Percentiles rank a stretch among this genome's conserved stretches.
Evolutionary conservation across 2,888 invertebrate species (phyloP).

Genomic region (Dorcus hopei): DNA sequence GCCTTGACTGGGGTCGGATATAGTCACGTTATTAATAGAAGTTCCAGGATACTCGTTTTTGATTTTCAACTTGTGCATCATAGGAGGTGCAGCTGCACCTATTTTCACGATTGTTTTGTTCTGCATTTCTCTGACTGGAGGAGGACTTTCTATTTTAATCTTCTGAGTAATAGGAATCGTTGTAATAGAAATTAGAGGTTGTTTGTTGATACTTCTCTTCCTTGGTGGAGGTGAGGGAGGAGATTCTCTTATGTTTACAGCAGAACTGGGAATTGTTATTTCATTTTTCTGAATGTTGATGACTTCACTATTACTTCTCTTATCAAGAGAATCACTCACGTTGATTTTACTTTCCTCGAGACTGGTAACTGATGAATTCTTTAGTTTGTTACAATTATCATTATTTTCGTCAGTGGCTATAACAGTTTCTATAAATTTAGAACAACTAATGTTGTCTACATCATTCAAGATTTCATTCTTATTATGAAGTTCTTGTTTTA

Average conservation of each 20-base stretch:
- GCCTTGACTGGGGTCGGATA: slow-evolving; percentile 44
- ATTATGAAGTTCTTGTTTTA: no score
- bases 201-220: slow-evolving; percentile 45
- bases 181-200: slow-evolving; percentile 25
- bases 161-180: neutral
- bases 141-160: slow-evolving; percentile 2
- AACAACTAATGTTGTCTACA: no score
- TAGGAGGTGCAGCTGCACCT: slow-evolving; percentile 43
- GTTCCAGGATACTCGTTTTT: slow-evolving; percentile 49
- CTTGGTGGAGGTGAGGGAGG: slow-evolving; percentile 47
- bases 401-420: neutral
- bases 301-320: neutral
- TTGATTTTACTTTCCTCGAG: neutral
- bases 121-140: slow-evolving; percentile 2
- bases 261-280: no score
- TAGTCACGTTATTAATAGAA: slow-evolving; percentile 34
- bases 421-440: no score
- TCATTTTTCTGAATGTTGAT: no score
- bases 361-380: no score
- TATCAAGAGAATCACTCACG: neutral
- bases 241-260: neutral
- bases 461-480: no score
- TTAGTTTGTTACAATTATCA: neutral
- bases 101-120: slow-evolving; percentile 23
- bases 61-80: slow-evolving; percentile 56